Percentiles rank a stretch among this genome's conserved stretches.
Evolutionary conservation across 2,797 vertebrate genomes (phyloP).

Genomic region (Capromys pilorides): DNA sequence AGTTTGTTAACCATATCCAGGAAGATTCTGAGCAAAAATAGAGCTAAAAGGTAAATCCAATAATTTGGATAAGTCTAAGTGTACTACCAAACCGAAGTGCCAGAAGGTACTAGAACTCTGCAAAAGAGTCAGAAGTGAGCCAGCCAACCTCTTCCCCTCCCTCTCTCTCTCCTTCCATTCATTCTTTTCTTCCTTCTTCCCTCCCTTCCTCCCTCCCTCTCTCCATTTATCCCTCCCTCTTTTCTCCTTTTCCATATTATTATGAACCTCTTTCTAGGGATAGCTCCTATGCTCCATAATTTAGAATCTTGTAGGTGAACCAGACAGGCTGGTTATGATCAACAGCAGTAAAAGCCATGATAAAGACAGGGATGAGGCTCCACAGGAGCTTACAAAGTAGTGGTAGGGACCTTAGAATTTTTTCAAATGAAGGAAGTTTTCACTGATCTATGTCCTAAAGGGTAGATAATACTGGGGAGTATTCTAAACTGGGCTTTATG

Average conservation of each 20-base stretch:
- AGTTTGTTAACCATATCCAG: background rate
- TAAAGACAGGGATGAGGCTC: background rate
- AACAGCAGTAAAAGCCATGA: background rate
- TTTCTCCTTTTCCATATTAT: background rate
- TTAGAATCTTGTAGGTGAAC: conserved; percentile 19
- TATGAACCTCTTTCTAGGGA: background rate
- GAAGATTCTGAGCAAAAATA: background rate
- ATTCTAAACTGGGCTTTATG: background rate
- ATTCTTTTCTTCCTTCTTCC: background rate
- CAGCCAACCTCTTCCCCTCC: background rate
- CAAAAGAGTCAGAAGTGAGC: background rate
- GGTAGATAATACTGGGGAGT: background rate
- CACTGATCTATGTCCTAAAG: background rate
- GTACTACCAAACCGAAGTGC: background rate
- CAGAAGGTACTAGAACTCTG: conserved; percentile 19
- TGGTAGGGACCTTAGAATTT: background rate
- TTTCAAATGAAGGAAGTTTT: background rate
- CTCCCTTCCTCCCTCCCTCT: background rate
- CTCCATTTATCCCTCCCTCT: background rate
- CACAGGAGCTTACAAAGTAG: background rate
- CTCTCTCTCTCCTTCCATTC: background rate
- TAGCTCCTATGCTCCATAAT: background rate
- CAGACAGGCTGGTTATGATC: background rate
- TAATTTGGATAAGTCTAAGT: background rate
- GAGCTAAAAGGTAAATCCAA: background rate